Base-by-base conservation (phyloP, 2,888 invertebrate species). In the Cyrtodaria siliqua region DNA sequence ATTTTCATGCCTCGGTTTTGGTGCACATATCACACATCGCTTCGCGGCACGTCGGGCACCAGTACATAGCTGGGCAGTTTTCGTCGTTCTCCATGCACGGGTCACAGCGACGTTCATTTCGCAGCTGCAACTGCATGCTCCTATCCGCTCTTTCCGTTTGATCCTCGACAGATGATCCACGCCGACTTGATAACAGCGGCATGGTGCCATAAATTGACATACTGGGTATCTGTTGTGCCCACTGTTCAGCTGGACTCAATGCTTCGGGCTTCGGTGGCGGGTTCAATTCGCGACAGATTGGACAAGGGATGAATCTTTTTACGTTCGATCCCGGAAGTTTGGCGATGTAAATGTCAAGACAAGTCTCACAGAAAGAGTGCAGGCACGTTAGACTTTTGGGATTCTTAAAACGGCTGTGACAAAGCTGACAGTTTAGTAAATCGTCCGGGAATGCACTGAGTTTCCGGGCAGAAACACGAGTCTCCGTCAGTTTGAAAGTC, bases 341-440 rank as follows among this genome's bases (percentile, higher is more conserved):
- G 3, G 76, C 82, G 6, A 81, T 75, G 26, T 69, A 78, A 16
- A 75, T 60, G 52, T 81, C 75, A 57, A 81, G 64, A 55, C 81
- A 81, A 27, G 71, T 71, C 24, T 81, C 74, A 62, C 81, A 81
- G 49, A 82, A 79, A 1, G 79, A 73, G 64, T 79, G 78, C 16
- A 75, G 23, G 53, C 79, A 79, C 24, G 73, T 52, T 23, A 81
- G 49, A 49, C 77, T 78, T 57, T 78, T 81, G 0, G 78, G 78
- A 57, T 78, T 78, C 59, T 69, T 81, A 42, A 81, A 78, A n/a
- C 81, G 77, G n/a, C 73, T 77, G 38, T 77, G 73, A 42, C 80
- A 80, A 23, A 80, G 55, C 33, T 72, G 73, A 27, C 80, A 80
- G 44, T 80, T 80, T 27, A 80, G 47, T 4, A 78, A 64, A 20